Evolutionary conservation across 1,140 invertebrate species (phyloP).

Genomic region (Pristionchus pacificus): DNA sequence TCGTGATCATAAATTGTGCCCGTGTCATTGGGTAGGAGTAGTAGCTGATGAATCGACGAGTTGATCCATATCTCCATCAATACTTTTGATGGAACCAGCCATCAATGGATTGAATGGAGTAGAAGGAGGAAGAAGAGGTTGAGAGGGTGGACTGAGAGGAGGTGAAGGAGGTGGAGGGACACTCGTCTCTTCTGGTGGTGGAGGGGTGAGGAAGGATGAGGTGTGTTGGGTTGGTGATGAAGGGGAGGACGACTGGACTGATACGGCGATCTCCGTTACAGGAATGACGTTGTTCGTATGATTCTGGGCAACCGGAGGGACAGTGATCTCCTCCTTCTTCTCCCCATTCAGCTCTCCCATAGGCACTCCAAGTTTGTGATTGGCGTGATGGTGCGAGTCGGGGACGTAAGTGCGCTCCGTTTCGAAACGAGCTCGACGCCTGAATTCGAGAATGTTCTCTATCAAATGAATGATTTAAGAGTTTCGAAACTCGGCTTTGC

Average conservation of each 20-base stretch:
- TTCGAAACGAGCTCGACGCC: conserved; percentile 41
- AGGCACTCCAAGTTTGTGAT: conserved; percentile 35
- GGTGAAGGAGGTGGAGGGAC: background rate
- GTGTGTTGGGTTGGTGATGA: background rate
- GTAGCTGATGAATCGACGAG: too few species aligned
- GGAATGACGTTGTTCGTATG: too few species aligned
- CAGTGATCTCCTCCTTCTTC: background rate
- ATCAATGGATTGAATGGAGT: background rate
- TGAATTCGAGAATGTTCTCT: conserved; percentile 24
- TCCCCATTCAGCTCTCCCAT: conserved; percentile 37
- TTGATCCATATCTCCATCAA: background rate
- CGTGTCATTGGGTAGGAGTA: too few species aligned
- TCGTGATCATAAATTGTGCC: too few species aligned
- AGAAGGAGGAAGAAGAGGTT: background rate
- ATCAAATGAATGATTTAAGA: too few species aligned
- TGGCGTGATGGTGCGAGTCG: conserved; percentile 24
- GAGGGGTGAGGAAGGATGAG: background rate
- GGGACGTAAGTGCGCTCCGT: conserved; percentile 54
- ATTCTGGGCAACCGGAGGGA: too few species aligned
- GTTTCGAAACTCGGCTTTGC: background rate
- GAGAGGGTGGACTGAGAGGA: background rate
- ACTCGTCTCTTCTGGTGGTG: background rate
- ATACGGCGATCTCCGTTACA: background rate
- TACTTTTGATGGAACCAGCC: background rate
- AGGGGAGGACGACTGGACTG: background rate